These are phyloP conservation scores for Knipowitschia caucasica DNA, from an alignment of 2,797 vertebrate genomes.

Conservation along the genomic window DNA sequence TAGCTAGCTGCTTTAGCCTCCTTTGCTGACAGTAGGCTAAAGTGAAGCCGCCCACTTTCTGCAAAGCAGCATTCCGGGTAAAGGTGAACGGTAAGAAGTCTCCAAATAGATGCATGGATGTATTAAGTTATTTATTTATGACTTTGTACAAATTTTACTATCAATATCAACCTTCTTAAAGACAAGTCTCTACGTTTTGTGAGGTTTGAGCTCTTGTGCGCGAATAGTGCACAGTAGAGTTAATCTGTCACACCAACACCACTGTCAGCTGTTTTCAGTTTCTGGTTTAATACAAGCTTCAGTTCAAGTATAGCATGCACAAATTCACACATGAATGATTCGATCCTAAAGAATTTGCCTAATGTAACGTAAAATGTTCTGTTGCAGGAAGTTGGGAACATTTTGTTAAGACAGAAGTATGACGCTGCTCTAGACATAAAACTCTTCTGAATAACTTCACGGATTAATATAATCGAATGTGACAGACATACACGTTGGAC, in stretches of 20 bases:
- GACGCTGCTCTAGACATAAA: background rate
- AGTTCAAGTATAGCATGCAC: background rate
- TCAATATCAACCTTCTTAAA: no score
- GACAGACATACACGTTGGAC: background rate
- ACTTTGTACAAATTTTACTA: no score
- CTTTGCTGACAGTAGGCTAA: constrained; percentile 26
- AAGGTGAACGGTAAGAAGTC: constrained; percentile 44
- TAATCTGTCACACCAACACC: constrained; percentile 13
- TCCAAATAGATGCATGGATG: background rate
- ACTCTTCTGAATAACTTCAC: background rate
- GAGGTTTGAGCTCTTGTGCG: background rate
- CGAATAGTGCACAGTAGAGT: background rate
- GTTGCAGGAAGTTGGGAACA: background rate
- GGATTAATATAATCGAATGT: background rate
- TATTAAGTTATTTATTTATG: no score
- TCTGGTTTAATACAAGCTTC: constrained; percentile 4
- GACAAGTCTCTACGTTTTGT: background rate
- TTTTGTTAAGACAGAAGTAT: background rate
- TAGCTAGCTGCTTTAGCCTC: constrained; percentile 37
- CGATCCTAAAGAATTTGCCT: no score
- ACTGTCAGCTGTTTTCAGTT: constrained; percentile 20
- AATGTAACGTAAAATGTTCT: background rate
- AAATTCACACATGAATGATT: no score
- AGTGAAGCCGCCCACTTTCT: constrained; percentile 53
- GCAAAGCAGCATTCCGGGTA: constrained; percentile 32